Percentiles rank a stretch among this genome's conserved stretches.
These are phyloP conservation scores for Barnardius zonarius DNA, from an alignment of 2,113 vertebrate species.

Conservation along the genomic window DNA sequence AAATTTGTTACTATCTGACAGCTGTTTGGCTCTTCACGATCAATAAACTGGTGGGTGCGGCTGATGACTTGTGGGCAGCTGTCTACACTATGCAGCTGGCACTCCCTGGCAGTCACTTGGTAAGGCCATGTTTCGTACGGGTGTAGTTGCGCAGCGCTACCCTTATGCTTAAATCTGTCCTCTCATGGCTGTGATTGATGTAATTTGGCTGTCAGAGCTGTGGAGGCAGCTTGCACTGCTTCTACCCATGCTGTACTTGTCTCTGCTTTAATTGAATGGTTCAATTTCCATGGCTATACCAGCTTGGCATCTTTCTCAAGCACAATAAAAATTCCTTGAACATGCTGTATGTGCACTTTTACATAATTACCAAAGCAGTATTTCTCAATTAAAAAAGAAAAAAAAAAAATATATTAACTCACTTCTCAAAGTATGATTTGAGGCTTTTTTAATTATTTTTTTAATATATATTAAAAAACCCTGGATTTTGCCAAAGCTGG, in stretches of 20 bases:
- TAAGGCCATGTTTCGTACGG: not conserved
- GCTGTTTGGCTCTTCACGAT: not conserved
- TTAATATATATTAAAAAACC: not conserved
- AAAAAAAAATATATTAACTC: not conserved
- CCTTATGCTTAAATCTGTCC: not conserved
- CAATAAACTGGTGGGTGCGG: not conserved
- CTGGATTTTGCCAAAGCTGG: not conserved
- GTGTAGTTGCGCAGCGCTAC: not conserved
- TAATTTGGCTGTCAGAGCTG: not conserved
- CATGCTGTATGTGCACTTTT: not conserved
- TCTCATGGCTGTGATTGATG: not conserved
- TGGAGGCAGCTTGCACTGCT: not conserved
- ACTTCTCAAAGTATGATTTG: not conserved
- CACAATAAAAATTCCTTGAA: not conserved
- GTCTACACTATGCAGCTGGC: not conserved
- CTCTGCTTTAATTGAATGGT: not conserved
- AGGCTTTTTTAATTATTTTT: not conserved
- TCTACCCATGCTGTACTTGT: not conserved
- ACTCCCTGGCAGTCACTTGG: not conserved
- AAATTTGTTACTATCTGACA: not conserved
- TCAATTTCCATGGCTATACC: not conserved
- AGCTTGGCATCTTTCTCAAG: not conserved
- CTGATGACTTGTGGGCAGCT: not conserved
- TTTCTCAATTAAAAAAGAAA: not conserved
- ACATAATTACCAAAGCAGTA: not conserved